phyloP scores from a whole-genome alignment of 2,113 vertebrate genomes.

The Azemiops feae region DNA sequence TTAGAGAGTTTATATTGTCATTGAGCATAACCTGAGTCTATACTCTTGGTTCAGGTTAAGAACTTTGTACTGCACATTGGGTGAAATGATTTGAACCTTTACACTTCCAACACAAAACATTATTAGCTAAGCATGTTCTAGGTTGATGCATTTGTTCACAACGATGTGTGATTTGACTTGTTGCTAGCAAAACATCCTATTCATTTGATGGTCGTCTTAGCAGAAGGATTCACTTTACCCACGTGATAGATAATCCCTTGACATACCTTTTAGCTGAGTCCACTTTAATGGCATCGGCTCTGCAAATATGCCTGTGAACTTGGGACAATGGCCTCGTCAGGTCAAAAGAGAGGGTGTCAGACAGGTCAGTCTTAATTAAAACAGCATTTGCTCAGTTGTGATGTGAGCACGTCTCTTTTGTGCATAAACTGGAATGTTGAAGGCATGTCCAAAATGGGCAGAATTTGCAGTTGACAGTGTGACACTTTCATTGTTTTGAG shows the following conservation, averaged over 20 bases:
- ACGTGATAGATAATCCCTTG: neutral
- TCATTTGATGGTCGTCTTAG: neutral
- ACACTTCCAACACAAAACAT: neutral
- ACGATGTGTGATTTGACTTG: neutral
- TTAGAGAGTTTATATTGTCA: neutral
- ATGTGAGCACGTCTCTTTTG: neutral
- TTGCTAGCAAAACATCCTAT: neutral
- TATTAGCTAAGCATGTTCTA: neutral
- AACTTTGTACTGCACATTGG: neutral
- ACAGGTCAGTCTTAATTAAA: neutral
- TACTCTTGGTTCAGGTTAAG: neutral
- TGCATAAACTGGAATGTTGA: neutral
- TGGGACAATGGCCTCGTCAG: neutral
- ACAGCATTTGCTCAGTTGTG: neutral
- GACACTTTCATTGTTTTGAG: neutral
- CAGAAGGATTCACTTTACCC: neutral
- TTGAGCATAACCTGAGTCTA: neutral
- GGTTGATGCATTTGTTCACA: neutral
- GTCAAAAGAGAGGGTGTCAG: neutral
- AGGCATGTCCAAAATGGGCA: neutral
- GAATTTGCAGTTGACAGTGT: neutral
- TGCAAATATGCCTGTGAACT: neutral
- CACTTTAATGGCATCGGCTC: neutral
- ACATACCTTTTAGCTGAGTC: neutral
- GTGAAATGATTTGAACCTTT: neutral